Percentiles rank a stretch among this genome's conserved stretches.
Evolutionary conservation across 2,888 invertebrate genomes (phyloP).

Genomic region (Pheosia tremula): DNA sequence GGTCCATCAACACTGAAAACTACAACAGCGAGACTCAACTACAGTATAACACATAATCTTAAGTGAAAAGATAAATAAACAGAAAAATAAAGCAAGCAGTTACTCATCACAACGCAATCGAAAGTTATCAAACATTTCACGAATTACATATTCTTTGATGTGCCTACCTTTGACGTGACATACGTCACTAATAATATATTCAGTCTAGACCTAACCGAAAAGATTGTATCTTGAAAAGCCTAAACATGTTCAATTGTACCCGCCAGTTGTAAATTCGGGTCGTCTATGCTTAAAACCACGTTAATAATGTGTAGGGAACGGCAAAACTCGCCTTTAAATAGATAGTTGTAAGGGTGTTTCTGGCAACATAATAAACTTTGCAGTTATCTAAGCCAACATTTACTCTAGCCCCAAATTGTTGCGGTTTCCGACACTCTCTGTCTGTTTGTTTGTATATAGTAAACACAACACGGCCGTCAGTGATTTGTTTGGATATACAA

Average conservation of each 20-base stretch:
- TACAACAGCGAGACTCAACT: too few relatives aligned
- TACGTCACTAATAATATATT: background rate
- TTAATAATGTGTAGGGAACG: conserved; percentile 3
- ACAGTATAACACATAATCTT: too few relatives aligned
- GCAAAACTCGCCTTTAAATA: conserved; percentile 26
- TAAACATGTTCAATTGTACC: conserved; percentile 48
- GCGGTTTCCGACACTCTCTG: conserved; percentile 55
- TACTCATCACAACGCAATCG: background rate
- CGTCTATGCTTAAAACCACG: conserved; percentile 42
- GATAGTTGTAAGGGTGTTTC: conserved; percentile 6
- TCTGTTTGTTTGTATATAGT: conserved; percentile 53
- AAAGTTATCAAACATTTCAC: background rate
- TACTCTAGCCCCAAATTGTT: conserved; percentile 64
- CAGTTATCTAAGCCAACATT: conserved; percentile 69
- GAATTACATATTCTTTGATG: background rate
- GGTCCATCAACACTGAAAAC: too few relatives aligned
- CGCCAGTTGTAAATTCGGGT: conserved; percentile 60
- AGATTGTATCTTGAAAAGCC: conserved; percentile 53
- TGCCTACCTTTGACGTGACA: background rate
- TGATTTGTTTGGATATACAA: conserved; percentile 60
- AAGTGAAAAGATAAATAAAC: background rate
- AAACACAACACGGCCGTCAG: conserved; percentile 60
- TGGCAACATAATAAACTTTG: conserved; percentile 34
- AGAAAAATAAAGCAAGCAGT: background rate
- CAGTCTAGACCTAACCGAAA: conserved; percentile 43